A percentile compares a stretch with the other conserved stretches of the same genome.
Evolutionary conservation across 2,888 invertebrate species (phyloP).

Genomic region (Brachyopa scutellaris): DNA sequence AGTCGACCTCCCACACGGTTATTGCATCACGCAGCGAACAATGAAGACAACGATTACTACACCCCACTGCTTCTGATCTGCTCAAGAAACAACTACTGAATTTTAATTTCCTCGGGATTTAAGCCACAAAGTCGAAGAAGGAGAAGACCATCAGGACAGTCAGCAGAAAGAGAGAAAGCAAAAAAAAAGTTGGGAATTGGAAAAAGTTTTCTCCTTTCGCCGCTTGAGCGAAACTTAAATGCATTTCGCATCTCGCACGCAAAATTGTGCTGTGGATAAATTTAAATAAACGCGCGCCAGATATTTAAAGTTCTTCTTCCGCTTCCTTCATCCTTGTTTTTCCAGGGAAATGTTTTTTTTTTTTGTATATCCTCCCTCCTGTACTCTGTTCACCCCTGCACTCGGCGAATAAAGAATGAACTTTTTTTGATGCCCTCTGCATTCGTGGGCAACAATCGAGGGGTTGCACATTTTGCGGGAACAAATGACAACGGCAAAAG

Average conservation of each 20-base stretch:
- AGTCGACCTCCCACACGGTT: background rate
- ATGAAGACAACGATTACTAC: slow-evolving; percentile 22
- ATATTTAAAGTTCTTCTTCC: slow-evolving; percentile 41
- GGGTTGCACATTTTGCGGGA: slow-evolving; percentile 44
- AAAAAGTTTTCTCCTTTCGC: slow-evolving; percentile 65
- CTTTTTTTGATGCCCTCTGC: slow-evolving; percentile 23
- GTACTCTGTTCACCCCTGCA: background rate
- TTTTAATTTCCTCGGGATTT: slow-evolving; percentile 57
- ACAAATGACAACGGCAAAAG: slow-evolving; percentile 53
- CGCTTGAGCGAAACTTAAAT: slow-evolving; percentile 65
- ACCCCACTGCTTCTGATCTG: slow-evolving; percentile 14
- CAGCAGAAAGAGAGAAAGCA: background rate
- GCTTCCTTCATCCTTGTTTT: slow-evolving; percentile 10
- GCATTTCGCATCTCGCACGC: slow-evolving; percentile 55
- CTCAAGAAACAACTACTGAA: slow-evolving; percentile 48
- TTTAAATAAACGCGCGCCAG: slow-evolving; percentile 62
- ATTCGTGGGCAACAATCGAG: slow-evolving; percentile 20
- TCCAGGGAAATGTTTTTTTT: slow-evolving; percentile 2
- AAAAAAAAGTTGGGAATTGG: slow-evolving; percentile 41
- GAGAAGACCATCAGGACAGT: slow-evolving; percentile 13
- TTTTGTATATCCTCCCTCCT: background rate
- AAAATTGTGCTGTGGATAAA: slow-evolving; percentile 45
- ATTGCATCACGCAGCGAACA: slow-evolving; percentile 17
- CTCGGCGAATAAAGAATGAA: slow-evolving; percentile 20
- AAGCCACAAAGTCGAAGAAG: slow-evolving; percentile 34